Evolutionary conservation across 2,797 vertebrate species (phyloP), one percentile per base, ranked within the genome.

Genomic region (Capromys pilorides): DNA sequence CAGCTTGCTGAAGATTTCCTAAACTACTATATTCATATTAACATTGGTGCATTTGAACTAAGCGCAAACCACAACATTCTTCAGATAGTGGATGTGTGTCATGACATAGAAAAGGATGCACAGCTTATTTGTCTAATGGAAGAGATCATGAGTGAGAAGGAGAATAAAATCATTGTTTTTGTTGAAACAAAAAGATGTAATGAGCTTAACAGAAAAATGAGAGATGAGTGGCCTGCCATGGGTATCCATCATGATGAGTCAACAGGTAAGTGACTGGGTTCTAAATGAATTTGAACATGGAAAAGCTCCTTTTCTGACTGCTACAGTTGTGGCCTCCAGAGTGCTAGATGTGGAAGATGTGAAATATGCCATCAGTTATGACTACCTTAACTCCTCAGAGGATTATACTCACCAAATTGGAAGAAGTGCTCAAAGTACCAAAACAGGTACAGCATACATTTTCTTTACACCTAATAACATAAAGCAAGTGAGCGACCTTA

Each of bases 341-440:
- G 51, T 5, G 51, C 6, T 51, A 51, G 51, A 51, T 51, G 10
- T 11, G 51, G 51, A 51, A 51, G 51, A 51, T 51, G 51, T 51
- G 51, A 51, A 51, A 51, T 51, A 7, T 51, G 51, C 99, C 99
- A 99, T 99, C 99, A 99, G 99, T 99, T 99, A 99, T 99, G 99
- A 99, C 99, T 99, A 99, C 99, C 99, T 99, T 99, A 99, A 99
- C 99, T 99, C 99, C 98, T 99, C 99, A 96, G 99, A 99, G 99
- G 99, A 99, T 98, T 99, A 99, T 99, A 99, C 99, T 98, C 99
- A 99, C 98, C 99, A 99, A 98, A 99, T 99, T 98, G 99, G 99
- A 99, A 99, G 99, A 98, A 99, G 99, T 97, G 99, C 99, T 98
- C 99, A 99, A 98, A 99, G 99, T 99, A 99, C 99, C 99, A 99